phyloP scores from a whole-genome alignment of 2,113 vertebrate genomes.

The Manacus vitellinus region DNA sequence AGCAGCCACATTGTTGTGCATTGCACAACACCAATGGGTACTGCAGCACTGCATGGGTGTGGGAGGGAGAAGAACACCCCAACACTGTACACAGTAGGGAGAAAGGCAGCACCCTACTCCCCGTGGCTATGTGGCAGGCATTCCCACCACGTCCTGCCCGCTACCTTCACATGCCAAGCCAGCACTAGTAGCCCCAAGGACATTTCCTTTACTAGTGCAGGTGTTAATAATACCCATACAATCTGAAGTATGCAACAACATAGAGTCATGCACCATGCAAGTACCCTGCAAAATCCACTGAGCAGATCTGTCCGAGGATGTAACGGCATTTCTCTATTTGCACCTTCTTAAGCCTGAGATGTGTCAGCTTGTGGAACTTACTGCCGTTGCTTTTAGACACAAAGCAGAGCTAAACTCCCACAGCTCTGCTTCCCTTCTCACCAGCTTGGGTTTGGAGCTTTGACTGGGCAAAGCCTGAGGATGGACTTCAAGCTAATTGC shows the following conservation, averaged over 20 bases:
- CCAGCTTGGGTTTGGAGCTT: background rate
- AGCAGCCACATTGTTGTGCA: background rate
- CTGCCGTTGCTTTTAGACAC: background rate
- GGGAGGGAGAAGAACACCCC: background rate
- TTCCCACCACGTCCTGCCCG: accelerated
- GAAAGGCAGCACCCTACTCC: background rate
- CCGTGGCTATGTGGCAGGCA: accelerated
- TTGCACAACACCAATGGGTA: background rate
- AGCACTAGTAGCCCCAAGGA: background rate
- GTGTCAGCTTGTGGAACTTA: background rate
- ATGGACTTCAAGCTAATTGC: background rate
- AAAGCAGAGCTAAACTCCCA: background rate
- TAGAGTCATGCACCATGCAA: background rate
- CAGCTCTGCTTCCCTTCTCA: background rate
- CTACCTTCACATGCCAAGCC: background rate
- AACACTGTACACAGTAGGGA: accelerated
- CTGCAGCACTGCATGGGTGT: accelerated
- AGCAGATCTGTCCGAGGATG: conserved; percentile 22
- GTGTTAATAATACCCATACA: background rate
- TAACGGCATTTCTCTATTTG: background rate
- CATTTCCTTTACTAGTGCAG: background rate
- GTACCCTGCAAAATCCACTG: conserved; percentile 13
- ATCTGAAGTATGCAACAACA: conserved; percentile 2
- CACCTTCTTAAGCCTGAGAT: background rate
- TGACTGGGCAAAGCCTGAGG: background rate